A percentile compares a stretch with the other conserved stretches of the same genome.
phyloP scores from a whole-genome alignment of 2,888 invertebrate genomes.

The Antitype chi region DNA sequence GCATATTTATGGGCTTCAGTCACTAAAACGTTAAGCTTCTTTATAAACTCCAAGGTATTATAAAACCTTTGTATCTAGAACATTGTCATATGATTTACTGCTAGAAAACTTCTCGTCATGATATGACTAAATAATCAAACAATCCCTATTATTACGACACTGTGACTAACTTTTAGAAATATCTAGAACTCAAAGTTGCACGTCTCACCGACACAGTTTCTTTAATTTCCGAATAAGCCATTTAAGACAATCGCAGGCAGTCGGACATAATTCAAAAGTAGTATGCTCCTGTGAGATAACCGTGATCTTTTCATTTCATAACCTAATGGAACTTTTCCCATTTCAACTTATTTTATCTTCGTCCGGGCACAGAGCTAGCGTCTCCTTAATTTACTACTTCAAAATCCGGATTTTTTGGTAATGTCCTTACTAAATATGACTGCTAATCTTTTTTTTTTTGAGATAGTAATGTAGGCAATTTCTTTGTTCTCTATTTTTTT shows the following conservation, averaged over 20 bases:
- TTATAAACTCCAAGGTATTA: neutral
- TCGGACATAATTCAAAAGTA: constrained; percentile 83
- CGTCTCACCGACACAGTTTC: constrained; percentile 12
- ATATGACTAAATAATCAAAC: neutral
- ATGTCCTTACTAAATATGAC: constrained; percentile 44
- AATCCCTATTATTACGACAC: neutral
- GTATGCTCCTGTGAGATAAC: constrained; percentile 82
- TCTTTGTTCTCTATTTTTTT: neutral
- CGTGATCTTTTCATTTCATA: constrained; percentile 87
- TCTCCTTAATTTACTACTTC: constrained; percentile 77
- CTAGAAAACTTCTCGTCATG: neutral
- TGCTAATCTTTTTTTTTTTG: constrained; percentile 18
- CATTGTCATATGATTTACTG: neutral
- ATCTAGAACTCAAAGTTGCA: neutral
- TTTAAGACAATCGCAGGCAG: constrained; percentile 73
- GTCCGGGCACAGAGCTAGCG: constrained; percentile 65
- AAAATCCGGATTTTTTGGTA: constrained; percentile 75
- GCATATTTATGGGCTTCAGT: neutral
- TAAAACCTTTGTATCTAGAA: neutral
- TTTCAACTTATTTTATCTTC: constrained; percentile 86
- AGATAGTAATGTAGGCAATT: too few relatives aligned
- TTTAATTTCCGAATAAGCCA: constrained; percentile 62
- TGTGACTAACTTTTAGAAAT: neutral
- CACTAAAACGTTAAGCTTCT: neutral
- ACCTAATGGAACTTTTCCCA: constrained; percentile 88